These are phyloP conservation scores for Diceros bicornis DNA, from an alignment of 2,797 vertebrate species.

Conservation along the genomic window DNA sequence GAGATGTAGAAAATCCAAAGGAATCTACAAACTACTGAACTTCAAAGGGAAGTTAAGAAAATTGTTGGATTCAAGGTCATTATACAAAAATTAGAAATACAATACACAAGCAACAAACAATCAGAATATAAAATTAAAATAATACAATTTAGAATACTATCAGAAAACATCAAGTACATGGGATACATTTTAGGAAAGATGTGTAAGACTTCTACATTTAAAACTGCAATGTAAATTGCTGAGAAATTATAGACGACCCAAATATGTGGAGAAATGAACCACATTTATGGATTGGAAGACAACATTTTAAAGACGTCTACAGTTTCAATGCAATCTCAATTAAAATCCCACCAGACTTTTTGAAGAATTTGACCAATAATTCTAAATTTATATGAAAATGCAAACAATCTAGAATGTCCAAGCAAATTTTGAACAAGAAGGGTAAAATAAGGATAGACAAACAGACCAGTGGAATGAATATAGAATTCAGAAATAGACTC, in stretches of 20 bases:
- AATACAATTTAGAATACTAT: background rate
- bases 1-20: background rate
- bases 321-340: background rate
- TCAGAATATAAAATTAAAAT: background rate
- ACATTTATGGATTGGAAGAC: background rate
- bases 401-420: background rate
- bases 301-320: background rate
- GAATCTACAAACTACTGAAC: background rate
- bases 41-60: background rate
- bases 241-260: background rate
- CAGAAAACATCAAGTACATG: background rate
- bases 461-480: background rate
- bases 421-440: background rate
- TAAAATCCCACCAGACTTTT: background rate
- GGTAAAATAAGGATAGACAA: background rate
- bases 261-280: background rate
- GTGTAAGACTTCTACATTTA: background rate
- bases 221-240: background rate
- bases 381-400: background rate
- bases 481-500: background rate
- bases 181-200: constrained; percentile 16
- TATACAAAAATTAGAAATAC: background rate
- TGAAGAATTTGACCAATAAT: background rate
- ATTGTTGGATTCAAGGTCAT: background rate
- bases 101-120: background rate